These are phyloP conservation scores for Drosophila sturtevanti DNA, from an alignment of 1,140 invertebrate genomes.

Conservation along the genomic window DNA sequence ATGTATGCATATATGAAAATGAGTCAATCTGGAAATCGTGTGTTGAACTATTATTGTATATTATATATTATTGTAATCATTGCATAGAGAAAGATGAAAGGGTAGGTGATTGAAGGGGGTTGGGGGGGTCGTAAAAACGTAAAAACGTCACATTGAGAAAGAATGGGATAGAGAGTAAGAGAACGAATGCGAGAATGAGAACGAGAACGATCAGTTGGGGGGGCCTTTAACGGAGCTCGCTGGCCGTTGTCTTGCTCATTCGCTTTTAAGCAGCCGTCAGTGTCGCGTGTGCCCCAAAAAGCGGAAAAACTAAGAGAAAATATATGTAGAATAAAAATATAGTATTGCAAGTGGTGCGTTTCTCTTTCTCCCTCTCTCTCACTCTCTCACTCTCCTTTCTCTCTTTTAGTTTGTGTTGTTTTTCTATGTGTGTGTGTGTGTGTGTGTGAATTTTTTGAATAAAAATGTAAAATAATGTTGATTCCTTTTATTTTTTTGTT, in stretches of 20 bases:
- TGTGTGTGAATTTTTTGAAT: not conserved
- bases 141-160: not conserved
- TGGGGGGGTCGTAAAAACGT: too few relatives aligned
- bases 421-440: slow-evolving; percentile 1
- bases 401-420: not conserved
- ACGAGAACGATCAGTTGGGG: slow-evolving; percentile 23
- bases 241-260: slow-evolving; percentile 45
- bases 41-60: slow-evolving; percentile 27
- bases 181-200: not conserved
- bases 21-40: slow-evolving; percentile 3
- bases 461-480: slow-evolving; percentile 2
- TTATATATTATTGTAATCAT: not conserved
- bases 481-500: slow-evolving; percentile 15
- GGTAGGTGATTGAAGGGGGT: too few relatives aligned
- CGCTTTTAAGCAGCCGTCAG: slow-evolving; percentile 78
- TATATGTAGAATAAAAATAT: slow-evolving; percentile 39
- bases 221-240: slow-evolving; percentile 20
- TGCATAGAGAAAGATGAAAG: slow-evolving; percentile 5
- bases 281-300: slow-evolving; percentile 71
- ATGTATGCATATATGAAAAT: not conserved
- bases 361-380: slow-evolving; percentile 1
- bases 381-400: not conserved
- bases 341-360: slow-evolving; percentile 24
- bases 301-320: slow-evolving; percentile 40
- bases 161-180: not conserved